Conservation (phyloP, 2,113 vertebrate genomes). For the Zapus hudsonius region DNA sequence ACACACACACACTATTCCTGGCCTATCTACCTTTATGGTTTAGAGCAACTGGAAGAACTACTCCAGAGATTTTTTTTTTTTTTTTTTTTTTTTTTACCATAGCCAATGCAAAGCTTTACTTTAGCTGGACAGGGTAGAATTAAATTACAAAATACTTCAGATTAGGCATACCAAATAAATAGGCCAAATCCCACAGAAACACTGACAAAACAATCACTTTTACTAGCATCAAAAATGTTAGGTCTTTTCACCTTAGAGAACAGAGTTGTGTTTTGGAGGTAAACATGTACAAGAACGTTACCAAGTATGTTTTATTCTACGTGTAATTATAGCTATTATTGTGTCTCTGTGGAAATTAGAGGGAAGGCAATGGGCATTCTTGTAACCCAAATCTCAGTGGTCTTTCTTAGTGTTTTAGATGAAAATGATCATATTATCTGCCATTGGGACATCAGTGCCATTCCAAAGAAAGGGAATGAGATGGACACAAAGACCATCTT, state of each 20-base stretch:
- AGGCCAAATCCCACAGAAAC: not conserved
- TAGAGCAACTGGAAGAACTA: not conserved
- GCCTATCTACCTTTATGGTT: constrained; percentile 26
- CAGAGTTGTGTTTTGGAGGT: constrained; percentile 7
- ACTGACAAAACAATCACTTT: not conserved
- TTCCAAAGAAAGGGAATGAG: constrained; percentile 96
- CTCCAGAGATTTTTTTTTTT: constrained; percentile 48
- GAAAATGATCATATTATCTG: constrained; percentile 97
- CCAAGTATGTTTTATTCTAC: not conserved
- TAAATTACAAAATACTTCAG: constrained; percentile 23
- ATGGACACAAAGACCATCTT: constrained; percentile 98
- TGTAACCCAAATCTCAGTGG: constrained; percentile 99
- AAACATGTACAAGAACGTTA: not conserved
- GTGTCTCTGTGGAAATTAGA: constrained; percentile 95
- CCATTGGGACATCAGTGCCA: constrained; percentile 97
- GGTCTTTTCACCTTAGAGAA: not conserved
- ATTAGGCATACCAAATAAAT: not conserved
- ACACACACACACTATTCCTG: constrained; percentile 70
- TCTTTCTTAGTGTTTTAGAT: constrained; percentile 96
- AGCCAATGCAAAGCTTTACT: constrained; percentile 9
- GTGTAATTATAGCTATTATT: constrained; percentile 67
- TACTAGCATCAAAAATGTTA: not conserved
- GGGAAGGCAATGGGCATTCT: constrained; percentile 97
- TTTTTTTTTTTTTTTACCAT: constrained; percentile 62
- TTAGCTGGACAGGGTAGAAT: constrained; percentile 21